A percentile compares a stretch with the other conserved stretches of the same genome.
Conservation (phyloP, 2,888 invertebrate species). For the Nymphalis c-album region DNA sequence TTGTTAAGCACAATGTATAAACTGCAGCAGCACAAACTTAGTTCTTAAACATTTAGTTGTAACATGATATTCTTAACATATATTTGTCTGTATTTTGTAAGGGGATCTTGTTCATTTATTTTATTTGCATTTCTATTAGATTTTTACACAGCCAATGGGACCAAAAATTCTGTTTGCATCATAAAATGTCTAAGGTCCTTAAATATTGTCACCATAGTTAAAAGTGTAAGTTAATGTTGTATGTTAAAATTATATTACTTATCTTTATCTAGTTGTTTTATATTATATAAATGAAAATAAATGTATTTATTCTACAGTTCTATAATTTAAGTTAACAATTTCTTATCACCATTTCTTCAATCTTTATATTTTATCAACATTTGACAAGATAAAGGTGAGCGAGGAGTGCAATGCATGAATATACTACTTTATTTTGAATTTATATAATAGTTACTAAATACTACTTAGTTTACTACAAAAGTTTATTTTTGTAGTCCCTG, state of each 20-base stretch:
- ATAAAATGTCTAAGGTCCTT: conserved; percentile 37
- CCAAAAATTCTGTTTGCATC: conserved; percentile 36
- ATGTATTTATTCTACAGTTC: conserved; percentile 58
- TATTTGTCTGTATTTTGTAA: conserved; percentile 1
- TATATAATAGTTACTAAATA: too few species aligned
- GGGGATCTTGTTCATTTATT: conserved; percentile 29
- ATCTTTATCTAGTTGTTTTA: conserved; percentile 59
- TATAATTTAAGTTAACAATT: conserved; percentile 38
- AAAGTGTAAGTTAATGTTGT: conserved; percentile 45
- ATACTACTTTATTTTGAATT: not conserved
- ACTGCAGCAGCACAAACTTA: conserved; percentile 36
- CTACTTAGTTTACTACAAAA: too few species aligned
- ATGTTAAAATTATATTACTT: conserved; percentile 51
- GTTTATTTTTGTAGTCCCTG: too few species aligned
- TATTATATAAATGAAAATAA: conserved; percentile 61
- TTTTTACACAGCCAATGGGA: conserved; percentile 37
- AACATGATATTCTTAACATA: conserved; percentile 28
- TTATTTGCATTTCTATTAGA: conserved; percentile 28
- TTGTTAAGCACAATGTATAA: conserved; percentile 44
- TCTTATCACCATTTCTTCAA: conserved; percentile 28
- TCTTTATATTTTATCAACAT: conserved; percentile 23
- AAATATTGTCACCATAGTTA: conserved; percentile 39
- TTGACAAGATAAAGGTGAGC: conserved; percentile 22
- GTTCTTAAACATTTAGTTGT: conserved; percentile 35
- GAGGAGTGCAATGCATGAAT: not conserved